Conservation (phyloP, 2,113 vertebrate genomes). For the Prunella fulvescens region DNA sequence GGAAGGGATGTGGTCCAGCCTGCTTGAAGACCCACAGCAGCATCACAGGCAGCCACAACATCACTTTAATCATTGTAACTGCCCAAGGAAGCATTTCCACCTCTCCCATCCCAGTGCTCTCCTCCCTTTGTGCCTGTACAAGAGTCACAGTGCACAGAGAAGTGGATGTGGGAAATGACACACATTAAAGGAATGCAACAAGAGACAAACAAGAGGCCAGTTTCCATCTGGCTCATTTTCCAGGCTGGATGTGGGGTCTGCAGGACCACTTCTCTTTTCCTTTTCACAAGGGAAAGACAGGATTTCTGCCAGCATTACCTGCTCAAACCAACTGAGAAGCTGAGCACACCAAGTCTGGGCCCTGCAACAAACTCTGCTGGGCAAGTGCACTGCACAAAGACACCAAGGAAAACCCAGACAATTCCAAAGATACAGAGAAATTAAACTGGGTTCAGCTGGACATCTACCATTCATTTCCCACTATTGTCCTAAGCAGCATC, state of each 20-base stretch:
- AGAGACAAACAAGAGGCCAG: not conserved
- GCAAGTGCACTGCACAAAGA: not conserved
- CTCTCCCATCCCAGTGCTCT: not conserved
- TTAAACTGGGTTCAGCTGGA: slow-evolving; percentile 4
- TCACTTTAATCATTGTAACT: not conserved
- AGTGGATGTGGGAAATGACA: not conserved
- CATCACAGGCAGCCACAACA: not conserved
- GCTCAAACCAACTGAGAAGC: not conserved
- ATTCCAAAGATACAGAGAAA: not conserved
- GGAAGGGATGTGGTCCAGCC: not conserved
- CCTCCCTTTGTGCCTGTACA: not conserved
- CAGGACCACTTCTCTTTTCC: not conserved
- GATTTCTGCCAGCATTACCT: not conserved
- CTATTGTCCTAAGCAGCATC: not conserved
- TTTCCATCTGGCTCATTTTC: not conserved
- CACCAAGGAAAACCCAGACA: not conserved
- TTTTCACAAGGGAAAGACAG: not conserved
- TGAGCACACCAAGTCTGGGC: not conserved
- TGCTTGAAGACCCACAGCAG: not conserved
- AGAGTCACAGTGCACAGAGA: not conserved
- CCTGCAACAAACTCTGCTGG: not conserved
- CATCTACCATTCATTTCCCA: slow-evolving; percentile 36
- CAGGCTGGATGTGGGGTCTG: not conserved
- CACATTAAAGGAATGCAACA: not conserved
- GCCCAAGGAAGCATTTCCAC: not conserved